These are phyloP conservation scores for Patiria miniata DNA, from an alignment of 35 echinoderm and acorn worm genomes.

Conservation along the genomic window DNA sequence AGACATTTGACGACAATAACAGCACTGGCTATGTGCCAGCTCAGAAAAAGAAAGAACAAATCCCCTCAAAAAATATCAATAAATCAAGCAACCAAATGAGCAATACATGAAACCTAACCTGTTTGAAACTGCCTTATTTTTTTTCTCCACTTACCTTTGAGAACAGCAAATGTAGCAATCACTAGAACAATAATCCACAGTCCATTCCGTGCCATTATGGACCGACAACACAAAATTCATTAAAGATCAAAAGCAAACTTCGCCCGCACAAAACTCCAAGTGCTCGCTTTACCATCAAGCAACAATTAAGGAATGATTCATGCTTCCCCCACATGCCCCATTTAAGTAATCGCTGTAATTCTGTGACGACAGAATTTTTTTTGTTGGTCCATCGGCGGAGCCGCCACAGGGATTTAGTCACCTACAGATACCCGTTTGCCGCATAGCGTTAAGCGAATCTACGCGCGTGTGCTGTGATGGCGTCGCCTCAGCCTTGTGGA, in stretches of 20 bases:
- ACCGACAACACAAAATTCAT: not conserved
- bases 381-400: no score
- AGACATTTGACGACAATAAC: no score
- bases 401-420: not conserved
- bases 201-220: not conserved
- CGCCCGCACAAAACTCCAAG: not conserved
- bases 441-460: no score
- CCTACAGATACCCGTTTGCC: not conserved
- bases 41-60: no score
- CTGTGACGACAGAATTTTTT: constrained; percentile 16
- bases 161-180: not conserved
- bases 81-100: no score
- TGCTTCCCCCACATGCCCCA: constrained; percentile 16
- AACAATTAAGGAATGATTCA: constrained; percentile 14
- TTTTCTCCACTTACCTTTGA: not conserved
- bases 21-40: no score
- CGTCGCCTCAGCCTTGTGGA: no score
- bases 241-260: not conserved
- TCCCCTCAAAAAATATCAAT: no score
- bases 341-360: constrained; percentile 17
- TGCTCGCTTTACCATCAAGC: not conserved
- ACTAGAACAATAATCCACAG: not conserved
- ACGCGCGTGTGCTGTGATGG: no score
- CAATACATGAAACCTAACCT: no score
- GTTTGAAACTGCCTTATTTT: no score